These are phyloP conservation scores for Cerastis rubricosa DNA, from an alignment of 2,888 invertebrate species.

Conservation along the genomic window DNA sequence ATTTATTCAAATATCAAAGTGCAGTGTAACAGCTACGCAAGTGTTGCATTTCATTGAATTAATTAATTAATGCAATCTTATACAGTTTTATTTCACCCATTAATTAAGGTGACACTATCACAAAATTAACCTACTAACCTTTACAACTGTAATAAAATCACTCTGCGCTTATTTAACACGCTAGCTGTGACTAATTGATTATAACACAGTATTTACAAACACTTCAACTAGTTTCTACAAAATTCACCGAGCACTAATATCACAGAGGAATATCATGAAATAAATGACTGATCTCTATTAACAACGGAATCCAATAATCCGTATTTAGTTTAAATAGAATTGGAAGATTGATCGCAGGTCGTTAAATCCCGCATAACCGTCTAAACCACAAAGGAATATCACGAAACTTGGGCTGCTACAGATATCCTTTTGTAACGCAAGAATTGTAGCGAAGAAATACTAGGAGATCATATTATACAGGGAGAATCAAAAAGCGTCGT, in stretches of 20 bases:
- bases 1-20: conserved; percentile 13
- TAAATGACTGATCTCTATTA: conserved; percentile 32
- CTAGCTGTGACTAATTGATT: conserved; percentile 28
- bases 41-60: conserved; percentile 35
- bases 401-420: conserved; percentile 44
- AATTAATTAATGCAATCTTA: conserved; percentile 16
- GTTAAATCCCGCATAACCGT: conserved; percentile 53
- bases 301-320: conserved; percentile 38
- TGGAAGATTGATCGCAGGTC: conserved; percentile 54
- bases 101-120: conserved; percentile 45
- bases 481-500: conserved; percentile 70
- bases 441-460: conserved; percentile 59
- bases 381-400: conserved; percentile 63
- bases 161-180: conserved; percentile 21
- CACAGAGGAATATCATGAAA: conserved; percentile 2
- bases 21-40: conserved; percentile 20
- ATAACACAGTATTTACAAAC: conserved; percentile 29
- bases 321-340: conserved; percentile 48
- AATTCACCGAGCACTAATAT: background rate
- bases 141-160: conserved; percentile 31
- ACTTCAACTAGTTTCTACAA: background rate
- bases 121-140: conserved; percentile 50
- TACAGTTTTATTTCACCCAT: conserved; percentile 12
- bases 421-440: conserved; percentile 65
- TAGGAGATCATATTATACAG: conserved; percentile 66